Evolutionary conservation across 2,113 vertebrate species (phyloP), one percentile per base, ranked within the genome.

Genomic region (Aviceda subcristata): DNA sequence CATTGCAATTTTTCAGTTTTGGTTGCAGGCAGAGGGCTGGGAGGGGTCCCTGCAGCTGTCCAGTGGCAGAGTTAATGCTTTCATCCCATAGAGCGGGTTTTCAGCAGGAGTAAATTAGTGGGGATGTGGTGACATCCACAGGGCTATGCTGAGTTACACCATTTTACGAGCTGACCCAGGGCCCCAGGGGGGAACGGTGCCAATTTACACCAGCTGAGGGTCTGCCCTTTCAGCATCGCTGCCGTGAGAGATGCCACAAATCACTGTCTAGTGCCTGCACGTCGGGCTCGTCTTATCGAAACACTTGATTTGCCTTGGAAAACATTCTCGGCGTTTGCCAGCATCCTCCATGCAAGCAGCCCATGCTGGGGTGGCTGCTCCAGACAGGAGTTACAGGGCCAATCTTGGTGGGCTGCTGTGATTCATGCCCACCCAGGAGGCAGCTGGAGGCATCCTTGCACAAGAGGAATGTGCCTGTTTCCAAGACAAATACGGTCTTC

Each of bases 401-500:
- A 50, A 19, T 59, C 62, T 85, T 45, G 1, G 38, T 0, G 3
- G 29, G 43, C 21, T 53, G 62, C 29, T 56, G 82, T 72, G 77
- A 93, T 79, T 88, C 53, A 68, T 73, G 62, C 53, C 74, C 67
- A 32, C 39, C 69, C 39, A n/a, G 74, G 32, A 50, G 36, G n/a
- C 4, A 6, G 38, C 38, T 12, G 26, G n/a, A 59, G 39, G 56
- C 62, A 45, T 50, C 72, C 27, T 46, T 18, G 45, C 62, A 26
- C 77, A 85, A 81, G 97, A 95, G 73, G 92, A 90, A 96, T 89
- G 94, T 94, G 92, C 92, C 77, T 93, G 95, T 97, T 94, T 96
- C 62, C 81, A 83, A 91, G 94, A 83, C 84, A 55, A 60, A 81
- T 34, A 59, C 29, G 19, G 66, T 88, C 95, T 96, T 94, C 72